phyloP scores from a whole-genome alignment of 2,113 vertebrate species.

The Lethenteron reissneri region DNA sequence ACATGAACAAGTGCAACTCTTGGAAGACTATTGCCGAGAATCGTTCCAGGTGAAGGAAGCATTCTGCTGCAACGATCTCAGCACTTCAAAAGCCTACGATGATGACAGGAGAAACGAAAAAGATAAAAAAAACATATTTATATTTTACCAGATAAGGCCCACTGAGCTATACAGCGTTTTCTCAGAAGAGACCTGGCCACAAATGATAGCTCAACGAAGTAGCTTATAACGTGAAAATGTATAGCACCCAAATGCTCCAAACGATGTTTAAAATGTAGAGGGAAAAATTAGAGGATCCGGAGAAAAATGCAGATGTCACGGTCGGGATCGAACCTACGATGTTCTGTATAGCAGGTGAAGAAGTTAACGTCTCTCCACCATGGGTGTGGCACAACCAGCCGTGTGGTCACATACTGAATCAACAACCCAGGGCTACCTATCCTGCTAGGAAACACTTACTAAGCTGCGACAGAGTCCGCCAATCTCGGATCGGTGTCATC shows the following conservation, averaged over 20 bases:
- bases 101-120: not conserved
- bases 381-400: not conserved
- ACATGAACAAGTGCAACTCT: not conserved
- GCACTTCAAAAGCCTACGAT: not conserved
- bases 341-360: too few species aligned
- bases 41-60: not conserved
- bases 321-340: too few species aligned
- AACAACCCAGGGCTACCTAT: not conserved
- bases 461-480: not conserved
- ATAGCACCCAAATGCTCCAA: too few species aligned
- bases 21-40: not conserved
- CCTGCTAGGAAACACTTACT: not conserved
- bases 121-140: too few species aligned
- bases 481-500: not conserved
- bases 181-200: too few species aligned
- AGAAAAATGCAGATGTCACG: too few species aligned
- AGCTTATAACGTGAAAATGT: too few species aligned
- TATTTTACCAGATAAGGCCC: too few species aligned
- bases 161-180: too few species aligned
- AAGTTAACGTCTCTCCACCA: not conserved
- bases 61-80: not conserved
- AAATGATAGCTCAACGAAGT: too few species aligned
- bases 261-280: too few species aligned
- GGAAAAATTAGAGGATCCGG: too few species aligned
- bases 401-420: not conserved